These are phyloP conservation scores for Tachypleus tridentatus DNA, from an alignment of 1,140 invertebrate genomes.

Conservation along the genomic window DNA sequence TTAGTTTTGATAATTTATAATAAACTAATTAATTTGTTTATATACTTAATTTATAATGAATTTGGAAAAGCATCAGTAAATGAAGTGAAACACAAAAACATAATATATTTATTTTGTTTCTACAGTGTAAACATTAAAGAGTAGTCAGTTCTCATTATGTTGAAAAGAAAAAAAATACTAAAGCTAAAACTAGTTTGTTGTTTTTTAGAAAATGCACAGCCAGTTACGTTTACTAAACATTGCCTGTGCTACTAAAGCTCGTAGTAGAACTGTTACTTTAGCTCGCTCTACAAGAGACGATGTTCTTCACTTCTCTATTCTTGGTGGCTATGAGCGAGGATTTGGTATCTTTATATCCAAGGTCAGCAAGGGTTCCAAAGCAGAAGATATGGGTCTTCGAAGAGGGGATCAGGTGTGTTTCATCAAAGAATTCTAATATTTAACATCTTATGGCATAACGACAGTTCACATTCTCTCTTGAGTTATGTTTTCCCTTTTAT, in stretches of 20 bases:
- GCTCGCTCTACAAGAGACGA: conserved; percentile 75
- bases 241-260: conserved; percentile 89
- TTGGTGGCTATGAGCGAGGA: conserved; percentile 77
- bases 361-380: conserved; percentile 82
- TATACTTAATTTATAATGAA: too few species aligned
- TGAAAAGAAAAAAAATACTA: too few species aligned
- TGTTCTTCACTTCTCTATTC: conserved; percentile 79
- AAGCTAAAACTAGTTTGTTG: neutral
- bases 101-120: too few species aligned
- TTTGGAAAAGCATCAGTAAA: too few species aligned
- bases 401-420: conserved; percentile 71
- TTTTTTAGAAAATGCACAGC: conserved; percentile 20
- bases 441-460: too few species aligned
- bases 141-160: too few species aligned
- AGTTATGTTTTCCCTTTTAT: too few species aligned
- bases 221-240: conserved; percentile 75
- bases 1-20: neutral
- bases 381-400: conserved; percentile 91
- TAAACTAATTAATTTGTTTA: too few species aligned
- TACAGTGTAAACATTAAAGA: too few species aligned
- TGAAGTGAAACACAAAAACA: too few species aligned
- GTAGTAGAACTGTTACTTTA: conserved; percentile 77
- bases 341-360: conserved; percentile 93
- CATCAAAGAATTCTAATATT: too few species aligned
- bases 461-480: too few species aligned